A percentile compares a stretch with the other conserved stretches of the same genome.
Conservation (phyloP, 2,113 vertebrate genomes). For the Shinisaurus crocodilurus region DNA sequence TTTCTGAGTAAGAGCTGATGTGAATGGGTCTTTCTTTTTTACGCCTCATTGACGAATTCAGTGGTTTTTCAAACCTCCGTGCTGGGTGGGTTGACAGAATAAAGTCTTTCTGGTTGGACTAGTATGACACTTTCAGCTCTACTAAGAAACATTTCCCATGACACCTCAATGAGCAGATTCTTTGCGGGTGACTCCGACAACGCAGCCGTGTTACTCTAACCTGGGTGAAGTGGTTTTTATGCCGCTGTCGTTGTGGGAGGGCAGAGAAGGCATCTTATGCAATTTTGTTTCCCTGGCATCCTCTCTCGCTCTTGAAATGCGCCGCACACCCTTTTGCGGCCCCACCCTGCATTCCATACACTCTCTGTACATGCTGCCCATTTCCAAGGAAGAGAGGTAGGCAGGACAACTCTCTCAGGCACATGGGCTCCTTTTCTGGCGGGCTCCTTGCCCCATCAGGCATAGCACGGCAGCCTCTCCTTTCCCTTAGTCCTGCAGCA, state of each 20-base stretch:
- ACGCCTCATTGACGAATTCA: not conserved
- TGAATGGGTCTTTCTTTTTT: not conserved
- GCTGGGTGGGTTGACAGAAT: not conserved
- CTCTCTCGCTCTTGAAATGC: accelerated
- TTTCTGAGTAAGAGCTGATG: no score
- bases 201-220: conserved; percentile 58
- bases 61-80: not conserved
- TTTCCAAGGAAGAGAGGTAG: not conserved
- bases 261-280: conserved; percentile 13
- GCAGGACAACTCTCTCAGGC: not conserved
- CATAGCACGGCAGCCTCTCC: not conserved
- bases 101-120: not conserved
- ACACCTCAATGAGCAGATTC: not conserved
- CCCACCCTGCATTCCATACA: conserved; percentile 16
- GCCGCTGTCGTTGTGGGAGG: not conserved
- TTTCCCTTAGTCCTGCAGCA: not conserved
- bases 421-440: not conserved
- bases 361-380: not conserved
- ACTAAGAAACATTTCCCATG: not conserved
- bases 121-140: not conserved
- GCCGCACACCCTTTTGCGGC: conserved; percentile 43
- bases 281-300: conserved; percentile 52
- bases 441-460: no score
- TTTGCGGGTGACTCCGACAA: not conserved
- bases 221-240: conserved; percentile 36